A percentile compares a stretch with the other conserved stretches of the same genome.
Conservation (phyloP, 2,113 vertebrate genomes). For the Condylura cristata region DNA sequence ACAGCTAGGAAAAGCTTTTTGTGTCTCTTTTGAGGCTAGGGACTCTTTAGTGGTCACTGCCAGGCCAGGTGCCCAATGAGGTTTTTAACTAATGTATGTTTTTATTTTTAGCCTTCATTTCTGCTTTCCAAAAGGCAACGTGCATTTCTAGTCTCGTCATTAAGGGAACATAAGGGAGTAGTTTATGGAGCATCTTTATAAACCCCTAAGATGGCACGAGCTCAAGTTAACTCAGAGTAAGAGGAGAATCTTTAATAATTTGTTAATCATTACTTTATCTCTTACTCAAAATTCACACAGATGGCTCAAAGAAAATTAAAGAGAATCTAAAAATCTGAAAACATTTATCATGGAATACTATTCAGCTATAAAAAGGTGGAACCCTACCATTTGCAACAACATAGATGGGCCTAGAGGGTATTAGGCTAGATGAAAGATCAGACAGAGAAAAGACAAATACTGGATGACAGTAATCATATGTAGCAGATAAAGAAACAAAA, state of each 20-base stretch:
- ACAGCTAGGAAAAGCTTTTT: background rate
- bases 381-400: background rate
- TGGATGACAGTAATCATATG: background rate
- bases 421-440: background rate
- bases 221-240: background rate
- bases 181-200: background rate
- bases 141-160: background rate
- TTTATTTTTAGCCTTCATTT: constrained; percentile 1
- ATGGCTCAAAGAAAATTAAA: constrained; percentile 29
- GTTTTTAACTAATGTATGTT: background rate
- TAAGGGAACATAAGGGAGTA: background rate
- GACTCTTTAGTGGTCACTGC: background rate
- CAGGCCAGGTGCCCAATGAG: background rate
- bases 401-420: background rate
- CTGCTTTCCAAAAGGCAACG: background rate
- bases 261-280: constrained; percentile 34
- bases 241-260: background rate
- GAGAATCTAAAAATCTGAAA: constrained; percentile 1
- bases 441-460: background rate
- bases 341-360: background rate
- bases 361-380: background rate
- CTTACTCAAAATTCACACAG: background rate
- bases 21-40: background rate
- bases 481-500: background rate
- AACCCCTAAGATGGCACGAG: background rate